Conservation (phyloP, 2,888 invertebrate genomes). For the Acrobasis repandana region DNA sequence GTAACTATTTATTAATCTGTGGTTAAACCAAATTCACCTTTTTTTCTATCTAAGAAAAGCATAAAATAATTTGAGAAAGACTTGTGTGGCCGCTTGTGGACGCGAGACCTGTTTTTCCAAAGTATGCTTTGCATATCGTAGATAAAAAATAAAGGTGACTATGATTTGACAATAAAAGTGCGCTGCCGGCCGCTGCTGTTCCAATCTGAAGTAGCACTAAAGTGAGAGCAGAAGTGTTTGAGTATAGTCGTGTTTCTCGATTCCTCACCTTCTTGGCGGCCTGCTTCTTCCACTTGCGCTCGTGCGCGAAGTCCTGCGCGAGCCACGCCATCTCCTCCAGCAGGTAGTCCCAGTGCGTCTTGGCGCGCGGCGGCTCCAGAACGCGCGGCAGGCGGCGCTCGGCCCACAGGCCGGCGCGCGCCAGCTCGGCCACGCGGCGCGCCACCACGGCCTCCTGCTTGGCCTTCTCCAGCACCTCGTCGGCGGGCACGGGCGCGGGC, state of each 20-base stretch:
- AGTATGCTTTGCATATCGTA: no score
- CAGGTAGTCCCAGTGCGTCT: conserved; percentile 99
- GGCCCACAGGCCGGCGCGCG: conserved; percentile 97
- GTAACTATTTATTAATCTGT: no score
- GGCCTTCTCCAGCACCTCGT: conserved; percentile 73
- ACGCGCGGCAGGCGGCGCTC: conserved; percentile 95
- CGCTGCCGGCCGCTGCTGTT: no score
- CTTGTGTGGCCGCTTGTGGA: no score
- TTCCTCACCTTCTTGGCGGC: conserved; percentile 90
- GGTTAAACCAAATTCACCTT: no score
- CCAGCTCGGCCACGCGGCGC: conserved; percentile 94
- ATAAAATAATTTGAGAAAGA: no score
- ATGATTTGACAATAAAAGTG: no score
- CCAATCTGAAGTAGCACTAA: no score
- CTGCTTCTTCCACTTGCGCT: conserved; percentile 98
- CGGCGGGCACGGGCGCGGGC: conserved; percentile 41
- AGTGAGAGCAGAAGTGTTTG: background rate
- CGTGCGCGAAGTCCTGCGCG: conserved; percentile 98
- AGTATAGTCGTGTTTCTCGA: background rate
- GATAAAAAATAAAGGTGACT: no score
- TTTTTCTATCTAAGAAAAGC: no score
- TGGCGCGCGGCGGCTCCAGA: conserved; percentile 93
- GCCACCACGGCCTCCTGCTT: conserved; percentile 95
- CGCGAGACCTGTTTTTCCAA: no score
- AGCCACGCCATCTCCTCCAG: conserved; percentile 99